Percentiles rank a stretch among this genome's conserved stretches.
Conservation (phyloP, 2,797 vertebrate genomes). For the Cyclopterus lumpus region DNA sequence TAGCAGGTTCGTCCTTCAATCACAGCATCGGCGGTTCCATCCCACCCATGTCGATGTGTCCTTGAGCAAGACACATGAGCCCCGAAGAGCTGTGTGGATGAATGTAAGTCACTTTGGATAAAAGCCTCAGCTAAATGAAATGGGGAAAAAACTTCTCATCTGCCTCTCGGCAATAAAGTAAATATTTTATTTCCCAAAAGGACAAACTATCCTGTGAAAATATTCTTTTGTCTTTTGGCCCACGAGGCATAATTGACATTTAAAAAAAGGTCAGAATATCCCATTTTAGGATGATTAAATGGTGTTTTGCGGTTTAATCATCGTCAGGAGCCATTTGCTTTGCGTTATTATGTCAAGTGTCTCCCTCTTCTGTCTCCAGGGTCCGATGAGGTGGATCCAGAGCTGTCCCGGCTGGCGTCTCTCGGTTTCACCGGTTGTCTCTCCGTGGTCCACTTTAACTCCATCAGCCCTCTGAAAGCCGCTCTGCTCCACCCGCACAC, state of each 20-base stretch:
- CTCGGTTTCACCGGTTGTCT: constrained; percentile 92
- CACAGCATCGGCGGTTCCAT: too few relatives aligned
- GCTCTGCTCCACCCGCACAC: constrained; percentile 85
- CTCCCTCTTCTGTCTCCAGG: constrained; percentile 68
- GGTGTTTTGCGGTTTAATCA: not conserved
- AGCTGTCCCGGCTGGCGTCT: constrained; percentile 84
- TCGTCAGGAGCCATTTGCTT: not conserved
- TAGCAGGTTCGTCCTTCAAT: too few relatives aligned
- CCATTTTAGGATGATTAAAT: not conserved
- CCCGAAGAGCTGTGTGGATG: too few relatives aligned
- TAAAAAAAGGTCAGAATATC: not conserved
- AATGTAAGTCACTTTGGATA: too few relatives aligned
- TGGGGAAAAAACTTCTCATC: too few relatives aligned
- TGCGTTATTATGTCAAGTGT: not conserved
- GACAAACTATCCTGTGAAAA: not conserved
- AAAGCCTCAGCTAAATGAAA: too few relatives aligned
- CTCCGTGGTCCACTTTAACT: constrained; percentile 91
- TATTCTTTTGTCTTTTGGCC: not conserved
- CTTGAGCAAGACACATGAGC: too few relatives aligned
- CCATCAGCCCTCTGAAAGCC: constrained; percentile 90
- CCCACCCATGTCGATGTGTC: too few relatives aligned
- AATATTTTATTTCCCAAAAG: not conserved
- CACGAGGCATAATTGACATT: not conserved
- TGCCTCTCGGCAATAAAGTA: not conserved
- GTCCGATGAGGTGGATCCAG: constrained; percentile 83